Evolutionary conservation across 2,797 vertebrate species (phyloP), one percentile per base, ranked within the genome.

Genomic region (Anas acuta): DNA sequence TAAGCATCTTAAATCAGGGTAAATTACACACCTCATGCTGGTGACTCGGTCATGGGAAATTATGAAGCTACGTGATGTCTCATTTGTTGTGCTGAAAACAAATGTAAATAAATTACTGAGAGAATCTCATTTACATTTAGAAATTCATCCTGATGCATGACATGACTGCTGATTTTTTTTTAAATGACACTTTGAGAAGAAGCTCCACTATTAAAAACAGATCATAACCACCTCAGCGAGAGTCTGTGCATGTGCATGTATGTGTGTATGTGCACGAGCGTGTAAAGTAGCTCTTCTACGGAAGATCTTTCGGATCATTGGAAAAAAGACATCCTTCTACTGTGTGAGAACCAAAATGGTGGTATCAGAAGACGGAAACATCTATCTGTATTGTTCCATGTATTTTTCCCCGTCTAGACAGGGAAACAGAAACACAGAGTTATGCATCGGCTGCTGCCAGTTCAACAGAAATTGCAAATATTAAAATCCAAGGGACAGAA

Each of bases 71-170:
- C 96, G 96, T 98, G 97, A 98, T 97, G 97, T 98, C 97, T 98
- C 98, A 97, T 98, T 98, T 98, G 98, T 98, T 98, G 97, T 98
- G 97, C 97, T 97, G 97, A 97, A 98, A 98, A 98, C 98, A 98
- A 98, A 98, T 98, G 97, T 98, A 98, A 98, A 98, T 98, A 98
- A 98, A 98, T 98, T 98, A 98, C 97, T 97, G 97, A 90, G 96
- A 97, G 97, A 97, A 98, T 96, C 97, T 98, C 97, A 98, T 98
- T 98, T 98, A 97, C 98, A 98, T 98, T 97, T 98, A 97, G 97
- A 98, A 98, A 98, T 97, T 97, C 96, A 97, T 97, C 97, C 96
- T 74, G 37, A 96, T 89, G 93, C 97, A 97, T 98, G 98, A 97
- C 96, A 97, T 71, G 97, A 97, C 97, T 98, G 88, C 97, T 96